Evolutionary conservation across 2,888 invertebrate genomes (phyloP), one percentile per base, ranked within the genome.

Genomic region (Odontothrips loti): DNA sequence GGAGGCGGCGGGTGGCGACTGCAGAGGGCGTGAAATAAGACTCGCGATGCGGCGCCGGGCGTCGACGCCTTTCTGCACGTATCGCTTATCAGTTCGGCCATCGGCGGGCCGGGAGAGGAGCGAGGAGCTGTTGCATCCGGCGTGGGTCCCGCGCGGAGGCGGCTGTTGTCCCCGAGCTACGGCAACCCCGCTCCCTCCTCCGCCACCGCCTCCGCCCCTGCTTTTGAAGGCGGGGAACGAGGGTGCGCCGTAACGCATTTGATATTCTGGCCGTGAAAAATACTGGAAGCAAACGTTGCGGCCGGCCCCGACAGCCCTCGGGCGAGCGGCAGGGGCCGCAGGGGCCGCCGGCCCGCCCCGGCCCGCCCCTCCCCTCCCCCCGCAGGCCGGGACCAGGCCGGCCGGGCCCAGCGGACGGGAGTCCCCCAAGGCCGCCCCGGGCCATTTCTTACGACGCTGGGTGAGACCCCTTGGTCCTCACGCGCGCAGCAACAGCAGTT

Each of bases 61-160:
- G 34, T 6, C 34, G 34, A 43, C 34, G 34, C 6, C 34, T 58
- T 75, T 75, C 68, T 23, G 68, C 68, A 27, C 68, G 68, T 75
- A 23, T 23, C 27, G 12, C 68, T 75, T 75, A 75, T 75, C 58
- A 58, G 58, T 6, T 6, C 58, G 68, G 68, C 68, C 68, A 75
- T 75, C 68, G 68, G 23, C 63, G n/a, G 51, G 34, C 34, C n/a
- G n/a, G 51, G 51, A 15, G 51, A 4, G 58, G 58, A 0, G 34
- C 34, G 58, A 11, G 58, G 58, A 58, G 68, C 68, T 75, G 68
- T 75, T 75, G 68, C 68, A 75, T 75, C 68, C 68, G 68, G 68
- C 20, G 68, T 68, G 68, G 68, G n/a, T n/a, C n/a, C 68, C n/a
- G 68, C 23, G 68, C 68, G 23, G 68, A 10, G 68, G 68, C 68